Conservation (phyloP, 2,888 invertebrate genomes). For the Drosophila ezoana region DNA sequence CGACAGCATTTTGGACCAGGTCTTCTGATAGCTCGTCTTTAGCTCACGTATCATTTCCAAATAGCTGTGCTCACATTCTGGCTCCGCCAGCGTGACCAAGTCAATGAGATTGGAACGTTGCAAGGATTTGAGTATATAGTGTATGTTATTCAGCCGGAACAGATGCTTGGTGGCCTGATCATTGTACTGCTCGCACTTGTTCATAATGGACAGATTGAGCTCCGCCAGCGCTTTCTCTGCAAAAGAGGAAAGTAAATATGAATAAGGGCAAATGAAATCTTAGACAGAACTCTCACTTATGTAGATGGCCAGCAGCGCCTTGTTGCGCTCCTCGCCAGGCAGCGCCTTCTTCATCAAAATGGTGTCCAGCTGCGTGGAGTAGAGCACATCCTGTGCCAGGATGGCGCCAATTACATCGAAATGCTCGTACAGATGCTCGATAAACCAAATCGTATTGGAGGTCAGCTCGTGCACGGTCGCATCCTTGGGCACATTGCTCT, state of each 20-base stretch:
- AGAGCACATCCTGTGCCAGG: conserved; percentile 87
- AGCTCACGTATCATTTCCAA: conserved; percentile 94
- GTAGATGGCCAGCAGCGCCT: conserved; percentile 91
- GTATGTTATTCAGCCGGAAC: conserved; percentile 97
- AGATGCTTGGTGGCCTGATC: conserved; percentile 94
- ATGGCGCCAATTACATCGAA: conserved; percentile 90
- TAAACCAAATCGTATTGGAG: conserved; percentile 96
- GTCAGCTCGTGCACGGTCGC: conserved; percentile 99
- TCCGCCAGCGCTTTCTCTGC: conserved; percentile 95
- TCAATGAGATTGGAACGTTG: conserved; percentile 94
- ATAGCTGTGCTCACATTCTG: conserved; percentile 94
- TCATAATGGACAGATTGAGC: conserved; percentile 94
- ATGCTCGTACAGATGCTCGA: conserved; percentile 93
- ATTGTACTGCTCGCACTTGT: conserved; percentile 95
- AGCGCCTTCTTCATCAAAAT: conserved; percentile 85
- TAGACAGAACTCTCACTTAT: conserved; percentile 88
- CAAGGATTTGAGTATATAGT: conserved; percentile 96
- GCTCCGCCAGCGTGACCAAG: conserved; percentile 92
- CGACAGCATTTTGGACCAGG: conserved; percentile 93
- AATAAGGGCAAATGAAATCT: background rate
- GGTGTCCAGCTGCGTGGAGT: conserved; percentile 86
- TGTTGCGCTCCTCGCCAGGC: conserved; percentile 86
- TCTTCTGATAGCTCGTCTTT: conserved; percentile 87
- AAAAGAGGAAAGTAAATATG: conserved; percentile 47
- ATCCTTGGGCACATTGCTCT: conserved; percentile 90